Evolutionary conservation across 2,888 invertebrate species (phyloP), one percentile per base, ranked within the genome.

Genomic region (Cantharis rufa): DNA sequence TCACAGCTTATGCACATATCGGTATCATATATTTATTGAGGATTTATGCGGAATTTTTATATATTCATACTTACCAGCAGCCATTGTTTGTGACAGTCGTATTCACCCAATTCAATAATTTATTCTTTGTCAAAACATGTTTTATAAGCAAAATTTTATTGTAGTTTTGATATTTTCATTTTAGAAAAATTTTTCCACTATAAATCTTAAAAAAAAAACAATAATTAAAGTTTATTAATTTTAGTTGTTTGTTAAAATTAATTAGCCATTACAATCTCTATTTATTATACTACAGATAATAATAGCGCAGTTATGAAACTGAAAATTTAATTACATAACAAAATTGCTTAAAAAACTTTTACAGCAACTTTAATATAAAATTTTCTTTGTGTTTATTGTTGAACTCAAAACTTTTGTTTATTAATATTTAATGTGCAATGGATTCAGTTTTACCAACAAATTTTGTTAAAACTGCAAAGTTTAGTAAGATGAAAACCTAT

Each of bases 61-160:
- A 48, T 48, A 48, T 48, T 48, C 10, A 32, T 77, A 78, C 78
- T 75, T 75, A 78, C 78, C 78, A 15, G 78, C 78, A 72, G 78
- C 78, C 78, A 78, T 78, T 24, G 74, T 75, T 27, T 27, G 5
- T 32, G 18, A 32, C 13, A 61, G 73, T n/a, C 68, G 69, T 27
- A 69, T 69, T 73, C 73, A 62, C 62, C 62, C 27, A 69, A 48
- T 48, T 48, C n/a, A 48, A 48, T 48, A 48, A 28, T 28, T 69
- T 28, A 16, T 32, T 73, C 48, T 68, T 62, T 69, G 73, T 73
- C 73, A 73, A 73, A 73, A 73, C 73, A 73, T 73, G 24, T 64
- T 63, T 68, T 72, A 21, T 24, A 21, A 66, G 13, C 64, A 48
- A 48, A 48, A 48, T 48, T 48, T 48, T 48, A 48, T 48, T 48